phyloP scores from a whole-genome alignment of 2,113 vertebrate genomes.

The Paratilapia polleni region DNA sequence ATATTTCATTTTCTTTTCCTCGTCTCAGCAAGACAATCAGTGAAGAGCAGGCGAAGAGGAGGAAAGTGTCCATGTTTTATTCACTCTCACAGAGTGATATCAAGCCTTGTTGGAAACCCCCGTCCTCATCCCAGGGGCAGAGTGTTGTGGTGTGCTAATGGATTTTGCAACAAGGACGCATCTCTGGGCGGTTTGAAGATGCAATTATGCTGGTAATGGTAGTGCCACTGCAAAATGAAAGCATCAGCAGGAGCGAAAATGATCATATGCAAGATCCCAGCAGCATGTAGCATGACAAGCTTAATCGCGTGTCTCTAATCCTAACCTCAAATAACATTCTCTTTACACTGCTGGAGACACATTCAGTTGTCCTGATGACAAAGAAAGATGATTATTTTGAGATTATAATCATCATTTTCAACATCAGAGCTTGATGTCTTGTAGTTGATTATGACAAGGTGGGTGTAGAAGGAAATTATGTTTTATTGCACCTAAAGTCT shows the following conservation, averaged over 20 bases:
- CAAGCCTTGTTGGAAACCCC: constrained; percentile 49
- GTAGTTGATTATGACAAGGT: constrained; percentile 29
- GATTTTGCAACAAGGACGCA: constrained; percentile 68
- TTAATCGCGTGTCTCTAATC: constrained; percentile 57
- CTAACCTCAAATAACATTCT: constrained; percentile 34
- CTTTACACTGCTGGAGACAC: constrained; percentile 9
- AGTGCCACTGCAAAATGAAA: constrained; percentile 62
- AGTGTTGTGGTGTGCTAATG: constrained; percentile 66
- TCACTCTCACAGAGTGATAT: constrained; percentile 57
- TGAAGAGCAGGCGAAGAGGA: constrained; percentile 24
- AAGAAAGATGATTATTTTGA: constrained; percentile 34
- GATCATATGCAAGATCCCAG: constrained; percentile 50
- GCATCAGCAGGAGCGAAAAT: constrained; percentile 63
- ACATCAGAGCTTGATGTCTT: not conserved
- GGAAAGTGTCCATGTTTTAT: constrained; percentile 59
- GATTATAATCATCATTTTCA: constrained; percentile 35
- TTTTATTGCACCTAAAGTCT: constrained; percentile 12
- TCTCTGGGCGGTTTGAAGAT: constrained; percentile 67
- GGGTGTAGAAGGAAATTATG: constrained; percentile 2
- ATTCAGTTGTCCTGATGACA: constrained; percentile 24
- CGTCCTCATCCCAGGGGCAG: constrained; percentile 42
- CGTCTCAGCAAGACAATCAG: constrained; percentile 32
- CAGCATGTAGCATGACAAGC: constrained; percentile 49
- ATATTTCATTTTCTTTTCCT: constrained; percentile 1
- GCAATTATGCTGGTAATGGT: constrained; percentile 70